Evolutionary conservation across 2,113 vertebrate species (phyloP), one percentile per base, ranked within the genome.

Genomic region (Vulpes lagopus): DNA sequence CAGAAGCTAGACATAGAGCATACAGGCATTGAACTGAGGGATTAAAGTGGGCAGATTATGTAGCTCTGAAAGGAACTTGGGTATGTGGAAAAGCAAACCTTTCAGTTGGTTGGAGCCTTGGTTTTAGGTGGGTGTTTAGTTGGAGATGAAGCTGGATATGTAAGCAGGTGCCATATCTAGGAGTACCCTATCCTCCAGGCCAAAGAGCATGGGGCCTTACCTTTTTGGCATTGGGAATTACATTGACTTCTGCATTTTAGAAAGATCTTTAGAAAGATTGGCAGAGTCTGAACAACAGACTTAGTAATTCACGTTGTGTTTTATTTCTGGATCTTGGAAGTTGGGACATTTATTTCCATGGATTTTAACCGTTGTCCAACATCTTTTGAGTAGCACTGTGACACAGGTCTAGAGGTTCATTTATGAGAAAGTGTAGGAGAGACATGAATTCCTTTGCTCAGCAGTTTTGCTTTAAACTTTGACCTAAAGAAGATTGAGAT

Each of bases 401-500:
- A 80, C 81, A 95, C 16, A 32, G 12, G 7, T 88, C 78, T 89
- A 65, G 64, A 79, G 85, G 82, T 86, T 38, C 76, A 83, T 69
- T 93, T 88, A 83, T 85, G 78, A 94, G 78, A 93, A 93, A 91
- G 30, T 73, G 55, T 57, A 25, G 23, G 78, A 67, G 10, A 89
- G 65, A 78, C 22, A 55, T 17, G 84, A 59, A 89, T 94, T 94
- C 32, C 89, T 97, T 96, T 94, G 76, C 38, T 96, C 71, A 74
- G 35, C 59, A 91, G 49, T 51, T 95, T 85, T 73, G 49, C 6
- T 11, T 95, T 94, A 89, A 83, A 87, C 43, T 51, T 23, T 80
- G 93, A 94, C 78, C 85, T 94, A 11, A 49, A 89, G 91, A 81
- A 86, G 81, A 83, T 76, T 83, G 96, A 93, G 74, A 74, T 98